Conservation (phyloP, 2,113 vertebrate genomes). For the Sula dactylatra region DNA sequence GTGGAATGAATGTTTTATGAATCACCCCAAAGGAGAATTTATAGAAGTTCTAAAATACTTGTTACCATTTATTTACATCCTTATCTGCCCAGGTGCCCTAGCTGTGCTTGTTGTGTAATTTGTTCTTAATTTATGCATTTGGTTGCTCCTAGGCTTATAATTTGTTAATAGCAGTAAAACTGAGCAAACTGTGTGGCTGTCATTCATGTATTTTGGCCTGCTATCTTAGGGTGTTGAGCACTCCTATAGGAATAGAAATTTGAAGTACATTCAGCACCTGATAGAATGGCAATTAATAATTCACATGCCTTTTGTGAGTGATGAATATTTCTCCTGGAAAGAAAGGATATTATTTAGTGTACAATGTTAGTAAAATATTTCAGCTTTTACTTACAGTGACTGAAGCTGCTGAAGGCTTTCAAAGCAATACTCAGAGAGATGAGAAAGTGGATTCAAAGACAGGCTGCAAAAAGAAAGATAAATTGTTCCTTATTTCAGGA, state of each 20-base stretch:
- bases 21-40: background rate
- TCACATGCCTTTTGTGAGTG: background rate
- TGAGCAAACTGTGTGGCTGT: background rate
- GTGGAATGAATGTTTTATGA: background rate
- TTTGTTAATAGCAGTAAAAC: background rate
- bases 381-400: constrained; percentile 77
- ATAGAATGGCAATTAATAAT: background rate
- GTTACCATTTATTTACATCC: background rate
- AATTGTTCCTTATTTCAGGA: background rate
- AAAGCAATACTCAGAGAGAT: constrained; percentile 71
- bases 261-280: background rate
- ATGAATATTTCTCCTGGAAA: background rate
- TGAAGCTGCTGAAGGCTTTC: constrained; percentile 77
- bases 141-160: background rate
- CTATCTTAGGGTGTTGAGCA: background rate
- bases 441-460: constrained; percentile 77
- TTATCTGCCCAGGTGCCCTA: background rate
- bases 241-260: background rate
- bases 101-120: background rate
- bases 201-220: background rate
- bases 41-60: background rate
- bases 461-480: constrained; percentile 77
- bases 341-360: background rate
- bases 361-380: background rate
- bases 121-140: background rate